These are phyloP conservation scores for Protobothrops flavoviridis DNA, from an alignment of 2,113 vertebrate genomes.

Conservation along the genomic window DNA sequence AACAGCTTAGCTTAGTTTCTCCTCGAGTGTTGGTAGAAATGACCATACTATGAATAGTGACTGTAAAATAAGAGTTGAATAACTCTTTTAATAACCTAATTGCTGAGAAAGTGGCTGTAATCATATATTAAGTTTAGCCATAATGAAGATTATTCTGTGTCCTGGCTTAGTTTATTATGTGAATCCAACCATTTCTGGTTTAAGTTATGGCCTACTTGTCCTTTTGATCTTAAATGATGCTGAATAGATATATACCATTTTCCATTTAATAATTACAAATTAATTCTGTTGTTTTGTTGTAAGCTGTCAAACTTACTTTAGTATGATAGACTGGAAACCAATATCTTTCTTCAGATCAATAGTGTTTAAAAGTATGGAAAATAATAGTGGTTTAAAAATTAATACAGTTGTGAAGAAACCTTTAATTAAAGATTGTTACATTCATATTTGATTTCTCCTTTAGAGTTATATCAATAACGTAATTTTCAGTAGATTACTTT, in stretches of 20 bases:
- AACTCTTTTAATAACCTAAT: neutral
- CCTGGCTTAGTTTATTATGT: neutral
- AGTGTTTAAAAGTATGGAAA: neutral
- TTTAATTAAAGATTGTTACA: neutral
- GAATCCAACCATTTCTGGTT: neutral
- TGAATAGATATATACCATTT: neutral
- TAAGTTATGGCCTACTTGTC: neutral
- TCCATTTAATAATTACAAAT: neutral
- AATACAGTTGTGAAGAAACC: neutral
- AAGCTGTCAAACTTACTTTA: neutral
- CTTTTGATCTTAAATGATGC: neutral
- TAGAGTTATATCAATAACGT: neutral
- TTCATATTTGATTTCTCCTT: neutral
- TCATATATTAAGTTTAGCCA: neutral
- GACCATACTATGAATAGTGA: neutral
- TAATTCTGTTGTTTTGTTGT: neutral
- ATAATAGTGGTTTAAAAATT: neutral
- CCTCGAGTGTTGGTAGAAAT: neutral
- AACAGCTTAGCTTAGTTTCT: neutral
- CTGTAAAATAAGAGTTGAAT: neutral
- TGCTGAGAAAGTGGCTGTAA: neutral
- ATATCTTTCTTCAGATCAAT: neutral
- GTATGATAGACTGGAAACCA: neutral
- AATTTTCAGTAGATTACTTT: neutral
- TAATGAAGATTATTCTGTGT: neutral